Evolutionary conservation across 2,113 vertebrate species (phyloP), one percentile per base, ranked within the genome.

Genomic region (Megalops atlanticus): DNA sequence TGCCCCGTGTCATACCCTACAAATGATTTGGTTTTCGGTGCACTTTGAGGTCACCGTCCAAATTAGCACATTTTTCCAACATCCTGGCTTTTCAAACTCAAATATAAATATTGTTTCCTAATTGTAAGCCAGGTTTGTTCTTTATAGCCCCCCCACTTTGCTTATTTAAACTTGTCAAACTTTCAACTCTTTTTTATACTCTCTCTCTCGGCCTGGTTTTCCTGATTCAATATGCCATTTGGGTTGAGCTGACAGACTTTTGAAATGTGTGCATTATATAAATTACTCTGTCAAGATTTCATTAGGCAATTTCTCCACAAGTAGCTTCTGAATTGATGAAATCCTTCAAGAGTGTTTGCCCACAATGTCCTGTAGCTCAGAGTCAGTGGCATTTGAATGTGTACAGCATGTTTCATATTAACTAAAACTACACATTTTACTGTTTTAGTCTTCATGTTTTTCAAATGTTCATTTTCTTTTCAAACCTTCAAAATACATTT

Each of bases 31-130:
- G 93, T 90, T 95, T 94, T 95, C n/a, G 92, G 92, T 94, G 93
- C 92, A 93, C 92, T 91, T 91, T 93, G 94, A 94, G 93, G 94
- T 95, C 95, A 71, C 89, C 89, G 91, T 95, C 87, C 92, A 95
- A 95, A 95, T 95, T 94, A 96, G 92, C 89, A 94, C 92, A 91
- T 93, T 95, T 94, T 95, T 93, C 91, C 91, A 91, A 94, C 92
- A 94, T 94, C 94, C 93, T 95, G 93, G 87, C 91, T 93, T 95
- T 90, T 94, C 90, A 95, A 95, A 92, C 92, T 94, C 93, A 95
- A 93, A 93, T 94, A 92, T 93, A 96, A 95, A 96, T 94, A 94
- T 94, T 95, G 92, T 93, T 95, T 95, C 92, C 93, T 92, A 94
- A 94, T 92, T 94, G 92, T 94, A 94, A 94, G 92, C 93, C 91